Base-by-base conservation (phyloP, 2,797 vertebrate genomes). In the Characodon lateralis region DNA sequence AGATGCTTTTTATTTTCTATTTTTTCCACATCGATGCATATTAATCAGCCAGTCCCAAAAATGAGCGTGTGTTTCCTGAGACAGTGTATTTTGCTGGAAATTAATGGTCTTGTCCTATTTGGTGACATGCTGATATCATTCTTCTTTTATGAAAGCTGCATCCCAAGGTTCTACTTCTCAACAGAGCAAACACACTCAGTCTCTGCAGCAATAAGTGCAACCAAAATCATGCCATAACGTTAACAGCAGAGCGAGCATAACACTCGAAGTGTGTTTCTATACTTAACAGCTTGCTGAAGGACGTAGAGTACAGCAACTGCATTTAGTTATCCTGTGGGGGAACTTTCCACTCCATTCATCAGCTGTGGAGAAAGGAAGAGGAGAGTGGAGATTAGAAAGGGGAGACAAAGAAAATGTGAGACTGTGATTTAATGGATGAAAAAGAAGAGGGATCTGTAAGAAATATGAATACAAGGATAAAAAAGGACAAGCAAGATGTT, bases 321-420 rank as follows among this genome's bases (percentile, higher is more conserved):
- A 7, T 86, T 76, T 24, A 56, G 85, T 70, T 87, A 92, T 87
- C 83, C 79, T 72, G 84, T 59, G 16, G 58, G 83, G 80, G 73
- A 88, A 88, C 72, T 81, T 89, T 90, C 87, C 78, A 79, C 83
- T 87, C 78, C 85, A 85, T 85, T 89, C 85, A 85, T 84, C 83
- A 79, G 82, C 58, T 51, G 72, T 26, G 82, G 76, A 80, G 78
- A 35, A 26, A 74, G 72, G 14, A 68, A 58, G 77, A 78, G 80
- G 68, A 16, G 71, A 81, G 73, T 16, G 74, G 78, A 51, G 66
- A 73, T 35, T 48, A 56, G 43, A 43, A 18, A 28, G 13, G 22
- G 58, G 68, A 78, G 63, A 84, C 68, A 69, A 81, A 78, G 74
- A 80, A 78, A 79, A 78, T 50, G 79, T 55, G 70, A 74, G 73